These are phyloP conservation scores for Pachycephala philippinensis DNA, from an alignment of 2,113 vertebrate genomes.

Conservation along the genomic window DNA sequence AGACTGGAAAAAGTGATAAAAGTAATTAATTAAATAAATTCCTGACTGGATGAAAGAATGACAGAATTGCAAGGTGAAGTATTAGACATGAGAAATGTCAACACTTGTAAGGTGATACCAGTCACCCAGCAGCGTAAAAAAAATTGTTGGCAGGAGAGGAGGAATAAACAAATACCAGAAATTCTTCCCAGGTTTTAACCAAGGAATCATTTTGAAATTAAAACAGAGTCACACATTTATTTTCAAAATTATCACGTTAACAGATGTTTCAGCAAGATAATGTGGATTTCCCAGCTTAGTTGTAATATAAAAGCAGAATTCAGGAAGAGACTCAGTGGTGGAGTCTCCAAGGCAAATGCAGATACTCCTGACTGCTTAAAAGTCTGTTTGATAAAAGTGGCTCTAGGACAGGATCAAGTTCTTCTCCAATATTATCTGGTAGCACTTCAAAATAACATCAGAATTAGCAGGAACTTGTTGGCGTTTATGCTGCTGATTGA, in stretches of 20 bases:
- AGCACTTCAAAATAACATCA: constrained; percentile 73
- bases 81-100: background rate
- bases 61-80: background rate
- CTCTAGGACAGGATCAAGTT: constrained; percentile 87
- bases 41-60: background rate
- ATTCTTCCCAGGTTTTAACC: background rate
- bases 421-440: constrained; percentile 86
- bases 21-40: background rate
- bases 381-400: constrained; percentile 84
- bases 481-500: background rate
- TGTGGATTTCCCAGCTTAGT: constrained; percentile 89
- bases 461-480: background rate
- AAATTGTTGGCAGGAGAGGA: background rate
- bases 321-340: constrained; percentile 80
- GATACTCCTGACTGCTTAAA: constrained; percentile 83
- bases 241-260: constrained; percentile 73
- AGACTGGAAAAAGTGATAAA: background rate
- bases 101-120: background rate
- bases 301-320: constrained; percentile 88
- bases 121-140: background rate
- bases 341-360: constrained; percentile 87
- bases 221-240: background rate
- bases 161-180: background rate
- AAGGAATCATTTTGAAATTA: background rate
- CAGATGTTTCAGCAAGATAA: constrained; percentile 85